Evolutionary conservation across 2,797 vertebrate species (phyloP), one percentile per base, ranked within the genome.

Genomic region (Coluber constrictor): DNA sequence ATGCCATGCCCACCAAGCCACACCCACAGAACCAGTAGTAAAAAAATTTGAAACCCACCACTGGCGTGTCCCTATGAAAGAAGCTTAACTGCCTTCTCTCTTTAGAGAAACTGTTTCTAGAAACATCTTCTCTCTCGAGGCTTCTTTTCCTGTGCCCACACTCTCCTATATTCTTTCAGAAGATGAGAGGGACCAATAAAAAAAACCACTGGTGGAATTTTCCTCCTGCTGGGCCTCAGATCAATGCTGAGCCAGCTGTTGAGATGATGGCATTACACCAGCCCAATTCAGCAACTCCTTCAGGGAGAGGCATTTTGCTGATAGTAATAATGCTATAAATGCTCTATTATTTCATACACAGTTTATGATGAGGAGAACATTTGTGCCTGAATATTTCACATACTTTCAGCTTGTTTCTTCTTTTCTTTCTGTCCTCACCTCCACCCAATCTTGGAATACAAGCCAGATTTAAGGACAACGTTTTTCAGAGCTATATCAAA

Each of bases 401-500:
- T 96, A 92, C 93, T 95, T 95, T 96, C 89, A 90, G 92, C 93
- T 92, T 93, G 93, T 90, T 88, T 95, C 94, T 91, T 10, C 47
- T 88, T 61, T 83, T 91, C n/a, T 61, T 86, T 88, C 56, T 83
- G 79, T 83, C 15, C 37, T 47, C 79, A 83, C 43, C 43, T 83
- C 79, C 43, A 47, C 43, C 79, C 79, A 83, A 70, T 87, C 43
- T 90, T 74, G 90, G 18, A 15, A 79, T 74, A 89, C 54, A 91
- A 66, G 89, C 25, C 32, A 0, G 0, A 13, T 79, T 5, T 59
- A 90, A 86, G 0, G 0, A 11, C 63, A 61, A 57, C 0, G 0
- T n/a, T 87, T 51, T 27, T 6, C 57, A 32, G 90, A 83, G 93
- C 79, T 74, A 47, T 93, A 92, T 0, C 1, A 16, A 56, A 55